Conservation (phyloP, 2,113 vertebrate species). For the Micronisus gabar region DNA sequence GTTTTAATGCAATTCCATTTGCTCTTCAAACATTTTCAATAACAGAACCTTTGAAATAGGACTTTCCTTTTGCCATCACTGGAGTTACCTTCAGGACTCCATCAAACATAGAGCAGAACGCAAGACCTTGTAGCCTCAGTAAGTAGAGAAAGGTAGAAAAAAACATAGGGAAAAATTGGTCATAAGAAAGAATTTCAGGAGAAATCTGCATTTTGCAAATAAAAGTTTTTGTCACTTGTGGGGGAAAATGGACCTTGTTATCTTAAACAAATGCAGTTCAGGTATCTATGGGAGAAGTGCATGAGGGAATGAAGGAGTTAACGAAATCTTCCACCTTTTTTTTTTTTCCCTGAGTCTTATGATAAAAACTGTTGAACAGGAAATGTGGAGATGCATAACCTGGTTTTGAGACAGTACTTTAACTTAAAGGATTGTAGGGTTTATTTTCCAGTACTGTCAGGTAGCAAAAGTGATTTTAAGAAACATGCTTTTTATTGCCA, state of each 20-base stretch:
- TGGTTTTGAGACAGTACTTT: background rate
- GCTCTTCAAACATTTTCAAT: background rate
- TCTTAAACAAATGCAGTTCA: background rate
- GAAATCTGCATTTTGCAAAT: background rate
- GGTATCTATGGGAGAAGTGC: background rate
- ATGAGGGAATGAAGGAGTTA: background rate
- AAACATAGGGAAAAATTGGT: background rate
- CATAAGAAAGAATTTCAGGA: background rate
- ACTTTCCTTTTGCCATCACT: background rate
- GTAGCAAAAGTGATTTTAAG: background rate
- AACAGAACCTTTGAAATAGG: background rate
- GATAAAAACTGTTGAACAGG: background rate
- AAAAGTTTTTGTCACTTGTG: background rate
- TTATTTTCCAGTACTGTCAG: background rate
- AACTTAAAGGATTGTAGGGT: background rate
- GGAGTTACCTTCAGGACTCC: background rate
- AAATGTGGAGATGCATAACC: background rate
- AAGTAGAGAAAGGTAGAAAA: background rate
- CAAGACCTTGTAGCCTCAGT: background rate
- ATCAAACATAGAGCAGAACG: background rate
- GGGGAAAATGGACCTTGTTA: rapidly evolving
- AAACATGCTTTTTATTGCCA: background rate
- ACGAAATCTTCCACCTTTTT: background rate
- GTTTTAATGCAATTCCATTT: background rate
- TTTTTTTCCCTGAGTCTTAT: background rate